Conservation (phyloP, 2,113 vertebrate genomes). For the Sterrhoptilus dennistouni region DNA sequence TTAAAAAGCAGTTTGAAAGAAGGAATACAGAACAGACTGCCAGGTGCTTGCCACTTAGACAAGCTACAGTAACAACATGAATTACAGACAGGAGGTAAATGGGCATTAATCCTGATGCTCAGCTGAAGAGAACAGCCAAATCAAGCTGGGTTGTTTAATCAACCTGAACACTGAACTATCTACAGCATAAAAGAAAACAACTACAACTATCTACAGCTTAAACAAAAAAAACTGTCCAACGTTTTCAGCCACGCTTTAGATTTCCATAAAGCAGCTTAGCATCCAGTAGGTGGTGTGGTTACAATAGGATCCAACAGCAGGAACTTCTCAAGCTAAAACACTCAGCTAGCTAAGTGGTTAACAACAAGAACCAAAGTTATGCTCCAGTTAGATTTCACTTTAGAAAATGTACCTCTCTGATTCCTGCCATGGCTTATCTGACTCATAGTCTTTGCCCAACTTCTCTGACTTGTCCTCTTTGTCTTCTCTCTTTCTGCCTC, state of each 20-base stretch:
- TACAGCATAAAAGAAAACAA: neutral
- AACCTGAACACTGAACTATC: neutral
- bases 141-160: neutral
- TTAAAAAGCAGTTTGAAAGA: neutral
- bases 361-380: neutral
- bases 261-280: neutral
- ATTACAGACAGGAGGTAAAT: neutral
- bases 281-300: neutral
- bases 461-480: conserved; percentile 92
- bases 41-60: neutral
- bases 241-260: neutral
- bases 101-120: neutral
- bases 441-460: conserved; percentile 85
- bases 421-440: conserved; percentile 91
- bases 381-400: neutral
- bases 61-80: neutral
- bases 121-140: neutral
- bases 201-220: neutral
- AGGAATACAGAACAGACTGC: neutral
- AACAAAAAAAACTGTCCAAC: neutral
- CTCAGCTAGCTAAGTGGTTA: neutral
- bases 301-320: neutral
- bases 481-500: conserved; percentile 94
- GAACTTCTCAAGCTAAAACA: neutral
- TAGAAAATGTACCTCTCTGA: conserved; percentile 81